phyloP scores from a whole-genome alignment of 2,797 vertebrate species.

The Sarcoramphus papa region DNA sequence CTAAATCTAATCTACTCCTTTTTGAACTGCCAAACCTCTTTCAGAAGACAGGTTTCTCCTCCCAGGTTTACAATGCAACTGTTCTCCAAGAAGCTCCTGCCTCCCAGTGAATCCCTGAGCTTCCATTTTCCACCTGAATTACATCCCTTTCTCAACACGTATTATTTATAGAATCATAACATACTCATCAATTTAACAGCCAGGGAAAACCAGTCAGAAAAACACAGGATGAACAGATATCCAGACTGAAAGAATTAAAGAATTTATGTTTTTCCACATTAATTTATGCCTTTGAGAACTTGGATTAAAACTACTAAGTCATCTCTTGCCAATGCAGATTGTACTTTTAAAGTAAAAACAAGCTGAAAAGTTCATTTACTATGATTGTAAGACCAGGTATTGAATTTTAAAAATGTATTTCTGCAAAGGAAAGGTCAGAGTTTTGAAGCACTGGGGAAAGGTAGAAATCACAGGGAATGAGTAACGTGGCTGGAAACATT shows the following conservation, averaged over 20 bases:
- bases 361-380: neutral
- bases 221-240: neutral
- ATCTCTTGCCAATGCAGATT: neutral
- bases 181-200: neutral
- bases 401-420: neutral
- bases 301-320: neutral
- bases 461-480: neutral
- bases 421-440: neutral
- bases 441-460: neutral
- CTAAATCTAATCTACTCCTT: neutral
- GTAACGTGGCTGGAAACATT: neutral
- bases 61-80: neutral
- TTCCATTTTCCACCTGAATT: neutral
- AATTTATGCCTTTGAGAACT: neutral
- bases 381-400: neutral
- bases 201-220: neutral
- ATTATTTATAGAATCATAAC: neutral
- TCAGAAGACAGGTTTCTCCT: neutral
- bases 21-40: neutral
- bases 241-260: neutral
- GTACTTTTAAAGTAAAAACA: neutral
- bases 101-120: neutral
- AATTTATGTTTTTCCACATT: neutral
- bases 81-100: neutral
- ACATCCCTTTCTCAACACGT: neutral